A percentile compares a stretch with the other conserved stretches of the same genome.
These are phyloP conservation scores for Ormyrus nitidulus DNA, from an alignment of 2,888 invertebrate genomes.

Conservation along the genomic window DNA sequence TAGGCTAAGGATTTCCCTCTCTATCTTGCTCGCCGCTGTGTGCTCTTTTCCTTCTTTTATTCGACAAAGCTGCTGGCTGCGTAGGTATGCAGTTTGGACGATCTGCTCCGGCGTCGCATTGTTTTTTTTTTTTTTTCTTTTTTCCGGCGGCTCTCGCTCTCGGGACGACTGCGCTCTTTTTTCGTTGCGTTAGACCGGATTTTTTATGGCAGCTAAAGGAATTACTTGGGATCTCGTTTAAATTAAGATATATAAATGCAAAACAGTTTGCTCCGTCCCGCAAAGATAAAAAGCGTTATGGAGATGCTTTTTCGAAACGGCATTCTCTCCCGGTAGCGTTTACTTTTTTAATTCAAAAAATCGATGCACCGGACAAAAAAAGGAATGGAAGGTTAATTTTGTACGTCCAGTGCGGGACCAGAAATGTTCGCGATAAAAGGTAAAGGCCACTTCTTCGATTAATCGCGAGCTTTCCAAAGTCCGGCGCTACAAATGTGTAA, in stretches of 20 bases:
- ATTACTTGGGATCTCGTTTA: constrained; percentile 19
- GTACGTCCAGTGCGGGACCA: too few species aligned
- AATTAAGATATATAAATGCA: constrained; percentile 37
- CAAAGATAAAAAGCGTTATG: not conserved
- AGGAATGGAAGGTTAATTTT: too few species aligned
- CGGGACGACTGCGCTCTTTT: not conserved
- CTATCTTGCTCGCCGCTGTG: too few species aligned
- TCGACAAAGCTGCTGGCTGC: not conserved
- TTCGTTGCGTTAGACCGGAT: not conserved
- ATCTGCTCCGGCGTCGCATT: not conserved
- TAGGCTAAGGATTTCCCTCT: constrained; percentile 31
- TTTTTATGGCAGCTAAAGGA: constrained; percentile 8
- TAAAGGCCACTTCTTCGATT: too few species aligned
- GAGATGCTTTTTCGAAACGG: not conserved
- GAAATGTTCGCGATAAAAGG: too few species aligned
- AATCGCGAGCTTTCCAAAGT: too few species aligned
- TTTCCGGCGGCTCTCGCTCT: not conserved
- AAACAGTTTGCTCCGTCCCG: not conserved
- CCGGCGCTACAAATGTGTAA: too few species aligned
- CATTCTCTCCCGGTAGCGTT: not conserved
- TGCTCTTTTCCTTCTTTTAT: constrained; percentile 14
- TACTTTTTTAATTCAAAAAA: too few species aligned
- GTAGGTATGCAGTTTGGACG: not conserved
- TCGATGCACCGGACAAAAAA: too few species aligned
- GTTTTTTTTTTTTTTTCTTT: too few species aligned